Evolutionary conservation across 1,140 invertebrate genomes (phyloP).

Genomic region (Drosophila sechellia): DNA sequence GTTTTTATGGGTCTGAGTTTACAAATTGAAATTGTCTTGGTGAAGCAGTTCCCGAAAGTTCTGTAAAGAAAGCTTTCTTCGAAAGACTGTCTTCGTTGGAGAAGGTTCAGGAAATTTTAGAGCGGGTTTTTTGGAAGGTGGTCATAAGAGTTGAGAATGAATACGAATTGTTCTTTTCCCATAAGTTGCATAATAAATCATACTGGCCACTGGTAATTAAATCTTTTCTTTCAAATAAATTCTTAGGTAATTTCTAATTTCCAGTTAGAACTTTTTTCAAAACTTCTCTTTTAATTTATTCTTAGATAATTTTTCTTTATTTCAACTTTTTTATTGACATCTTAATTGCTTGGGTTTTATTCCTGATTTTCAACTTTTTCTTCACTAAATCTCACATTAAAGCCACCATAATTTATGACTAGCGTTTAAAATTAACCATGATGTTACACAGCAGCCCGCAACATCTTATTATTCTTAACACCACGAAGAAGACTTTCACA

Average conservation of each 20-base stretch:
- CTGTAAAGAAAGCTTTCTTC: slow-evolving; percentile 50
- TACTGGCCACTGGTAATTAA: slow-evolving; percentile 6
- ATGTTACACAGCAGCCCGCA: slow-evolving; percentile 41
- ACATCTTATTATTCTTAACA: slow-evolving; percentile 28
- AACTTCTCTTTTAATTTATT: slow-evolving; percentile 42
- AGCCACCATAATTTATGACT: slow-evolving; percentile 40
- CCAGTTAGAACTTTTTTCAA: slow-evolving; percentile 11
- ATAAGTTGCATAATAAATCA: slow-evolving; percentile 21
- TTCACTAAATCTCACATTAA: slow-evolving; percentile 10
- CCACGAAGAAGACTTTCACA: slow-evolving; percentile 41
- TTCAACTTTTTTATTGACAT: slow-evolving; percentile 41
- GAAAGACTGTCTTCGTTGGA: background rate
- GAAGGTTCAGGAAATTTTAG: slow-evolving; percentile 13
- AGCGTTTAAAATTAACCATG: slow-evolving; percentile 73
- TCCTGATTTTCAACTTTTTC: slow-evolving; percentile 46
- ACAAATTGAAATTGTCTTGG: background rate
- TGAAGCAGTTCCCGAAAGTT: slow-evolving; percentile 48
- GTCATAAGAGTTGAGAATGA: background rate
- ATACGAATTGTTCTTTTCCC: background rate
- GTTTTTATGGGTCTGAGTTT: slow-evolving; percentile 5
- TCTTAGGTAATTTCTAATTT: slow-evolving; percentile 47
- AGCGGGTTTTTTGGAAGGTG: background rate
- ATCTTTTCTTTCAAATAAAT: slow-evolving; percentile 26
- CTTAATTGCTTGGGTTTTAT: slow-evolving; percentile 33
- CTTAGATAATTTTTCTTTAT: slow-evolving; percentile 44